phyloP scores from a whole-genome alignment of 2,888 invertebrate genomes.

The Serripes groenlandicus region DNA sequence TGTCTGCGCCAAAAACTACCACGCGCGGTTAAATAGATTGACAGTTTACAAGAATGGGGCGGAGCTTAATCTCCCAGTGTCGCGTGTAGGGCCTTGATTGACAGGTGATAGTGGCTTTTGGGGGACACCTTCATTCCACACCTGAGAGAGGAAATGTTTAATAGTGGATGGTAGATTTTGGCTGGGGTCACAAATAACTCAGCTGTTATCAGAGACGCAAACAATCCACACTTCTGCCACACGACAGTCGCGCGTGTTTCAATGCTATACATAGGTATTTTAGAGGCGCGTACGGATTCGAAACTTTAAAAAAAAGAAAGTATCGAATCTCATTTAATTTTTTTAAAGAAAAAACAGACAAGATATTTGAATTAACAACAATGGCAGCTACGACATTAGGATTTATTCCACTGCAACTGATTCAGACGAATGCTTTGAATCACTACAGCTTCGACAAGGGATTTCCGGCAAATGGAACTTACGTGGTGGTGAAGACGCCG shows the following conservation, averaged over 20 bases:
- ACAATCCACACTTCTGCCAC: conserved; percentile 68
- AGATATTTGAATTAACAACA: neutral
- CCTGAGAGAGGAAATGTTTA: conserved; percentile 57
- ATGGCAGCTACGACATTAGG: conserved; percentile 73
- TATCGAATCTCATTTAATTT: neutral
- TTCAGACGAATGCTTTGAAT: conserved; percentile 63
- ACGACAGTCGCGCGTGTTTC: conserved; percentile 67
- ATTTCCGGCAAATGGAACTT: conserved; percentile 76
- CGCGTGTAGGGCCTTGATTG: conserved; percentile 67
- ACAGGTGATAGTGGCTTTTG: conserved; percentile 35
- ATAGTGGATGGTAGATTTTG: conserved; percentile 49
- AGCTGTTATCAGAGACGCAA: conserved; percentile 58
- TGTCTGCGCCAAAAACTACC: conserved; percentile 52
- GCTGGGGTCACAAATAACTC: conserved; percentile 58
- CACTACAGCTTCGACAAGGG: conserved; percentile 67
- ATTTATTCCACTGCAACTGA: conserved; percentile 73
- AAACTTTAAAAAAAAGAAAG: neutral
- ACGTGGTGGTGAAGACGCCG: conserved; percentile 76
- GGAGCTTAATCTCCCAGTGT: conserved; percentile 53
- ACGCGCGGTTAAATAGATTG: conserved; percentile 55
- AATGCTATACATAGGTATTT: conserved; percentile 26
- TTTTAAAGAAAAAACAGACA: conserved; percentile 2
- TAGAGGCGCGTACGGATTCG: conserved; percentile 18
- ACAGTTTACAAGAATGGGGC: conserved; percentile 53
- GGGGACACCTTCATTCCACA: conserved; percentile 54